Evolutionary conservation across 2,888 invertebrate genomes (phyloP).

Genomic region (Ichneumon xanthorius): DNA sequence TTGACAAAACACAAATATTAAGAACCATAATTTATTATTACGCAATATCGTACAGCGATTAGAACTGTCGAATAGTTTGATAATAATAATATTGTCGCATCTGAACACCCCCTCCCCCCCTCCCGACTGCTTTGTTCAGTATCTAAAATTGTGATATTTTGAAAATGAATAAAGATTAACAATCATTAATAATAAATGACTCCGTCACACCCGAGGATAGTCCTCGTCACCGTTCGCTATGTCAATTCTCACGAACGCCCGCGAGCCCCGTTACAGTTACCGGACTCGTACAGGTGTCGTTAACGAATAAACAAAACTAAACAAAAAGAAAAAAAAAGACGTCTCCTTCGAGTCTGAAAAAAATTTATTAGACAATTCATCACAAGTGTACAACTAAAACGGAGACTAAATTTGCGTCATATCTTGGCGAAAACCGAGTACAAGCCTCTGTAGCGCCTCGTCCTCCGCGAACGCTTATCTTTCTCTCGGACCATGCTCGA

Average conservation of each 20-base stretch:
- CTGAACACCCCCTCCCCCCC: not conserved
- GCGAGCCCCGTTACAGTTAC: not conserved
- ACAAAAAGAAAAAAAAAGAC: not conserved
- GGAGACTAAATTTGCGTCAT: conserved; percentile 58
- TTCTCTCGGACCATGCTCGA: conserved; percentile 6
- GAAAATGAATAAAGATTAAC: conserved; percentile 63
- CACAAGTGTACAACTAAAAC: conserved; percentile 66
- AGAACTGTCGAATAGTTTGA: conserved; percentile 41
- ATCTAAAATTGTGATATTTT: conserved; percentile 68
- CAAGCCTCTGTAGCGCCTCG: conserved; percentile 10
- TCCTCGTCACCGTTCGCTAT: not conserved
- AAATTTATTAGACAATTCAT: conserved; percentile 64
- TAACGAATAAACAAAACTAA: not conserved
- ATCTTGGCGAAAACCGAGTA: conserved; percentile 37
- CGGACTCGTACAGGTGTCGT: not conserved
- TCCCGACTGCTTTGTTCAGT: conserved; percentile 48
- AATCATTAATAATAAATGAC: conserved; percentile 38
- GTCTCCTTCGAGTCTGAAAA: conserved; percentile 55
- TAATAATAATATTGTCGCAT: conserved; percentile 30
- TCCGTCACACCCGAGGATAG: not conserved
- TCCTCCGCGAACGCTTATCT: conserved; percentile 8
- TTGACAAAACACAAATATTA: conserved; percentile 15
- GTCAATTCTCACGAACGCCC: not conserved
- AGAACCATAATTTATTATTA: conserved; percentile 54
- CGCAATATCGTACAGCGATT: conserved; percentile 44